Percentiles rank a stretch among this genome's conserved stretches.
phyloP scores from a whole-genome alignment of 2,888 invertebrate species.

The Tinea semifulvella region DNA sequence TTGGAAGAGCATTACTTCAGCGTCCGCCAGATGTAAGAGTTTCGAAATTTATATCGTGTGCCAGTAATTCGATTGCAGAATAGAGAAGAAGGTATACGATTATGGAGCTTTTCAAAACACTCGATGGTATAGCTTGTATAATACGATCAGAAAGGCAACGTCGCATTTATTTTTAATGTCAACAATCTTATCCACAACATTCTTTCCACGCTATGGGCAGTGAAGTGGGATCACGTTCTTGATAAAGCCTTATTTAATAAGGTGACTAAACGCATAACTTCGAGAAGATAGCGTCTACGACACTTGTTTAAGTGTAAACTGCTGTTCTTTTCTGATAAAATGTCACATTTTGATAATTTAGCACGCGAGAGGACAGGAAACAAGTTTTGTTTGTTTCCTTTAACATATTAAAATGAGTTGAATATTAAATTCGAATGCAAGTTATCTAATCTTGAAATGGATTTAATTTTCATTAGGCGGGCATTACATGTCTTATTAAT shows the following conservation, averaged over 20 bases:
- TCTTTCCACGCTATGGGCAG: conserved; percentile 21
- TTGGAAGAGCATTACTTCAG: no score
- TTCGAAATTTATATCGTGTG: no score
- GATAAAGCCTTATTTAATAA: conserved; percentile 59
- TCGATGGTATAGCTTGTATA: no score
- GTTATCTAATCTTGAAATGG: conserved; percentile 12
- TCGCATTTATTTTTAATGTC: no score
- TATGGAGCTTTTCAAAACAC: no score
- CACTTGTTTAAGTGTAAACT: conserved; percentile 64
- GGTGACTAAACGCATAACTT: conserved; percentile 52
- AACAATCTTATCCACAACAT: conserved; percentile 25
- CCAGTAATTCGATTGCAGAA: no score
- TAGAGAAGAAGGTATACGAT: no score
- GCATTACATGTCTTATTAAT: neutral
- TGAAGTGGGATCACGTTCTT: conserved; percentile 22
- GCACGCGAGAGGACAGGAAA: conserved; percentile 31
- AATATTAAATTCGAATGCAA: conserved; percentile 10
- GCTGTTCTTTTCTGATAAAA: conserved; percentile 58
- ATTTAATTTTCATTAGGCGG: conserved; percentile 12
- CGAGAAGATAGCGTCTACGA: conserved; percentile 40
- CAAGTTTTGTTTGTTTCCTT: conserved; percentile 26
- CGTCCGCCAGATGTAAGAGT: no score
- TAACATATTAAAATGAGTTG: conserved; percentile 7
- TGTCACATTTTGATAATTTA: conserved; percentile 61
- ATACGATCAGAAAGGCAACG: no score